phyloP scores from a whole-genome alignment of 1,140 invertebrate species.

The Protaetia brevitarsis region DNA sequence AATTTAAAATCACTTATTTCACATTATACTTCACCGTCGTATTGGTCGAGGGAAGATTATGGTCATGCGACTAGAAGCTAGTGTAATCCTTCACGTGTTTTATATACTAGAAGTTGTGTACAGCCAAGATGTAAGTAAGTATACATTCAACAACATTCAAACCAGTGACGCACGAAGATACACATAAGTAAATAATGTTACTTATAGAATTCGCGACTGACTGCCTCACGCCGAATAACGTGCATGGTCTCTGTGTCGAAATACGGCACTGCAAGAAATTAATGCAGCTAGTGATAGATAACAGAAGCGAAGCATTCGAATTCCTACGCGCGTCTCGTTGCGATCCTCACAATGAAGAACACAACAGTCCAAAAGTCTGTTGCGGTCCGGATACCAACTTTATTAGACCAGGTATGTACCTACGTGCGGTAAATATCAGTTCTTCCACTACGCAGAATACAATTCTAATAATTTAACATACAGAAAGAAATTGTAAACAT shows the following conservation, averaged over 20 bases:
- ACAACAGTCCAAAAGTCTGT: conserved; percentile 35
- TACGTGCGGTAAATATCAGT: background rate
- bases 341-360: conserved; percentile 34
- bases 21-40: background rate
- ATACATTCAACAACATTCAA: background rate
- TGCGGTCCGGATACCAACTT: conserved; percentile 34
- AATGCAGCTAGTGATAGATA: conserved; percentile 17
- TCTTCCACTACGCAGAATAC: background rate
- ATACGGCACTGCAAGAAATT: conserved; percentile 32
- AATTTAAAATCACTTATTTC: background rate
- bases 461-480: background rate
- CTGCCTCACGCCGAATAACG: conserved; percentile 41
- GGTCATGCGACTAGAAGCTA: background rate
- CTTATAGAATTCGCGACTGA: conserved; percentile 39
- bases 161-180: background rate
- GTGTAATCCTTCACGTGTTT: background rate
- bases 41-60: background rate
- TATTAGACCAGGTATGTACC: background rate
- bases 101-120: background rate
- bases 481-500: background rate
- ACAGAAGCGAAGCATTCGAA: conserved; percentile 26
- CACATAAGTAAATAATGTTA: background rate
- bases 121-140: background rate
- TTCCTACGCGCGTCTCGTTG: conserved; percentile 38
- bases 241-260: conserved; percentile 36